These are phyloP conservation scores for Notamacropus eugenii DNA, from an alignment of 2,797 vertebrate genomes.

Conservation along the genomic window DNA sequence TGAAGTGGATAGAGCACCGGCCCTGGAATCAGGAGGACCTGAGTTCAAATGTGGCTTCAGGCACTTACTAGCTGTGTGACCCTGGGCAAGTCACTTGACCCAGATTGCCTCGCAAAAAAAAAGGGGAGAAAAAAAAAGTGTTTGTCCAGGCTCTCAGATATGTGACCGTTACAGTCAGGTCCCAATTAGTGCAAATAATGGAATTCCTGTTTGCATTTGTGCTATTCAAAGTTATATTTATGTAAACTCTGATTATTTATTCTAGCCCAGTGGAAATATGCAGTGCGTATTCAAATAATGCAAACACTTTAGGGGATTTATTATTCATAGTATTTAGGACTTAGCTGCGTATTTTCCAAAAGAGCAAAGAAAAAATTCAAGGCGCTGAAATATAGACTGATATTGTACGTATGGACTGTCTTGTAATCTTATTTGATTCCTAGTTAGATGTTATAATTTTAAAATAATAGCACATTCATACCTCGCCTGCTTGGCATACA, in stretches of 20 bases:
- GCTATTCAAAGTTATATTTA: not conserved
- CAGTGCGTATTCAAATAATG: not conserved
- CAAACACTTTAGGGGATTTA: not conserved
- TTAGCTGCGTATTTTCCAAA: not conserved
- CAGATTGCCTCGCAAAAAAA: too few relatives aligned
- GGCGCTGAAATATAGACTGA: not conserved
- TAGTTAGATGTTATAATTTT: not conserved
- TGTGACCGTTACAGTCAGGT: constrained; percentile 4
- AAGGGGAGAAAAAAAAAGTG: not conserved
- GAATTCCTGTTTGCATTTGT: constrained; percentile 1
- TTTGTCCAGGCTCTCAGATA: constrained; percentile 29
- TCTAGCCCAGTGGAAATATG: not conserved
- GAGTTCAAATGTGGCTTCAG: too few relatives aligned
- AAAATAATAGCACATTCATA: constrained; percentile 37
- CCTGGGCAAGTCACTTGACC: too few relatives aligned
- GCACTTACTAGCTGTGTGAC: too few relatives aligned
- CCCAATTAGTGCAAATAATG: constrained; percentile 16
- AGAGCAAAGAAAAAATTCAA: not conserved
- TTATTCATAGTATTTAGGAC: not conserved
- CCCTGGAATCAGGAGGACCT: too few relatives aligned
- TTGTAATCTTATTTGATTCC: constrained; percentile 19
- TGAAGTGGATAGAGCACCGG: too few relatives aligned
- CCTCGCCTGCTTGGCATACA: not conserved
- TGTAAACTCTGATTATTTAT: not conserved
- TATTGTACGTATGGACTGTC: constrained; percentile 28